Base-by-base conservation (phyloP, 2,888 invertebrate genomes). In the Encarsia formosa region DNA sequence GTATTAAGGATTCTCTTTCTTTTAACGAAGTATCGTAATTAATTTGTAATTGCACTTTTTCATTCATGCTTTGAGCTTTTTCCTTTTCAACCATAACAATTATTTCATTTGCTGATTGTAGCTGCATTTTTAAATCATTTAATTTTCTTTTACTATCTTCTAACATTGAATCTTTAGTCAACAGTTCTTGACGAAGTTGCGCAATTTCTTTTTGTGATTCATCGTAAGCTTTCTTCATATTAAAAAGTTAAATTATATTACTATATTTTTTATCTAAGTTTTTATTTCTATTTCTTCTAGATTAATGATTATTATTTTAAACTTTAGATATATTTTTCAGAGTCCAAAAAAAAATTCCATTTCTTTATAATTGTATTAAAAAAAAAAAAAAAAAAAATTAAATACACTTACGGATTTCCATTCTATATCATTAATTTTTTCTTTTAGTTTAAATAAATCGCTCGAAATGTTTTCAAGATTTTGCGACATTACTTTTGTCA, bases 71-170 rank as follows among this genome's bases (percentile, higher is more conserved):
- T 5, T 59, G 61, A 3, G 57, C 57, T 44, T 64, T 68, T 38
- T 71, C 69, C 24, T 67, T 64, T 47, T 70, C 67, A 9, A 67
- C 52, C 4, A 56, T 50, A n/a, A 57, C 61, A 8, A 61, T 58
- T 4, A 61, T 52, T 49, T 64, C 61, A 16, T 58, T 39, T 1
- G 63, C 51, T 11, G 61, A 53, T 44, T 61, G 59, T 5, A 72
- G 49, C 38, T 66, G 66, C 13, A 59, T 49, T 48, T 59, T 57
- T 16, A 68, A 40, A 48, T 71, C 64, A 13, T 46, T 59, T n/a
- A 63, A 54, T 16, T 46, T 56, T 46, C 64, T 59, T 4, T 59
- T 63, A 24, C 65, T 65, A n/a, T 64, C 62, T n/a, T 70, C 68
- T 2, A 69, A 49, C 11, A 53, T 35, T 3, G 62, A 57, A 24